Conservation (phyloP, 1,140 invertebrate species). For the Formica selysi region DNA sequence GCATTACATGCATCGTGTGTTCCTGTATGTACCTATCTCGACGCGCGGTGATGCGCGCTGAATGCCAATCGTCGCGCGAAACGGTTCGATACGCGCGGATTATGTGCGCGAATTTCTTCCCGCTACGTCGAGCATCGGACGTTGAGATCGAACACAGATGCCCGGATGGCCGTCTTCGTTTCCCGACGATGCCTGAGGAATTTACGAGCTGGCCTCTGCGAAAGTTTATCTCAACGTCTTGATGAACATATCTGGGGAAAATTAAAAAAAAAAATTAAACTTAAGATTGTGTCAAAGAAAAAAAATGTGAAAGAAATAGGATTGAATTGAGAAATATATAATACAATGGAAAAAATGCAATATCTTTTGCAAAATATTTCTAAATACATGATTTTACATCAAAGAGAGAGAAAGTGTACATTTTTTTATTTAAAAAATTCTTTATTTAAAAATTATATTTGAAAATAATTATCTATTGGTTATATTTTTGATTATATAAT, state of each 20-base stretch:
- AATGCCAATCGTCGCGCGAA: constrained; percentile 44
- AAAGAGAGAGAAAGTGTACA: not conserved
- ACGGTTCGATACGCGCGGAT: constrained; percentile 53
- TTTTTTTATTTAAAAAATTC: not conserved
- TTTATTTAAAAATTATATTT: not conserved
- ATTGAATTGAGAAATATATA: not conserved
- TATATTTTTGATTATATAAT: not conserved
- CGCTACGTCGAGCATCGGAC: constrained; percentile 15
- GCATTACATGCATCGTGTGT: constrained; percentile 62
- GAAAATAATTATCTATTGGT: not conserved
- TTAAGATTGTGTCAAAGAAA: not conserved
- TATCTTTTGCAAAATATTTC: not conserved
- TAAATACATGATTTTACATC: not conserved
- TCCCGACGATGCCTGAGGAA: constrained; percentile 18
- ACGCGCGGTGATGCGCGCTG: constrained; percentile 37
- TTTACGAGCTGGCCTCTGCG: constrained; percentile 24
- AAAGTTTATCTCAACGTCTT: constrained; percentile 2
- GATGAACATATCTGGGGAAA: not conserved
- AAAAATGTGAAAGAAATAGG: not conserved
- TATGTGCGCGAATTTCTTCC: constrained; percentile 60
- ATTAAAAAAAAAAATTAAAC: not conserved
- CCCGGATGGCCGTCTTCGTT: constrained; percentile 14
- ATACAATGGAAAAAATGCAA: not conserved
- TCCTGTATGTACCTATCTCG: constrained; percentile 67
- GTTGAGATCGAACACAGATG: constrained; percentile 18